A percentile compares a stretch with the other conserved stretches of the same genome.
phyloP scores from a whole-genome alignment of 2,888 invertebrate species.

The Mythimna albipuncta region DNA sequence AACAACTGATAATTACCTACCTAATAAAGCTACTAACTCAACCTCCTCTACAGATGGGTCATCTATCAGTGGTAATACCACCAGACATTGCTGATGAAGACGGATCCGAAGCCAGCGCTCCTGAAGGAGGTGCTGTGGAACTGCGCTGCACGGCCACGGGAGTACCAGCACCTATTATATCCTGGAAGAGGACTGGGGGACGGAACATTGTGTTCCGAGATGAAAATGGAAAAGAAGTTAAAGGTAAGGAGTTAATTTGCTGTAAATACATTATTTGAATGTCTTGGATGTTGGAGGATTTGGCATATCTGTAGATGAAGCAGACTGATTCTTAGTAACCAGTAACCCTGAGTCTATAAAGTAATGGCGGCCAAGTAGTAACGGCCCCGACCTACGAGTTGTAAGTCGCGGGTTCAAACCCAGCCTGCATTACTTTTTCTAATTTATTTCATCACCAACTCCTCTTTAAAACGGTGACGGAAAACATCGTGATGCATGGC shows the following conservation, averaged over 20 bases:
- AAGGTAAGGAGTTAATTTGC: conserved; percentile 86
- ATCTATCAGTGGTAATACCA: conserved; percentile 96
- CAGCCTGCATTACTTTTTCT: too few species aligned
- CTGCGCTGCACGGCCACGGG: conserved; percentile 95
- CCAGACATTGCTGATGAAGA: conserved; percentile 94
- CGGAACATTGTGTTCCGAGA: conserved; percentile 94
- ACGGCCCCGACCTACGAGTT: too few species aligned
- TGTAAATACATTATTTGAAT: background rate
- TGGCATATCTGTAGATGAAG: background rate
- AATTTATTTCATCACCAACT: too few species aligned
- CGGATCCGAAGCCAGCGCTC: conserved; percentile 92
- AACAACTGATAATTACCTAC: background rate
- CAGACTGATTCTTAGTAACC: background rate
- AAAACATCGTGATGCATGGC: too few species aligned
- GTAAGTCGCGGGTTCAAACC: too few species aligned
- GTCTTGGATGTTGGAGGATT: background rate
- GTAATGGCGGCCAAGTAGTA: too few species aligned
- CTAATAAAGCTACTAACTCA: conserved; percentile 24
- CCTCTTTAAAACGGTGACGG: too few species aligned
- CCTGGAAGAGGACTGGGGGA: conserved; percentile 95
- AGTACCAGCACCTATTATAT: conserved; percentile 94
- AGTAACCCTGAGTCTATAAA: too few species aligned
- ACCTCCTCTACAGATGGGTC: conserved; percentile 92
- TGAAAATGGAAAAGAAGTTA: conserved; percentile 92
- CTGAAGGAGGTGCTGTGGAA: conserved; percentile 95